phyloP scores from a whole-genome alignment of 1,140 invertebrate genomes.

The Aphis gossypii region DNA sequence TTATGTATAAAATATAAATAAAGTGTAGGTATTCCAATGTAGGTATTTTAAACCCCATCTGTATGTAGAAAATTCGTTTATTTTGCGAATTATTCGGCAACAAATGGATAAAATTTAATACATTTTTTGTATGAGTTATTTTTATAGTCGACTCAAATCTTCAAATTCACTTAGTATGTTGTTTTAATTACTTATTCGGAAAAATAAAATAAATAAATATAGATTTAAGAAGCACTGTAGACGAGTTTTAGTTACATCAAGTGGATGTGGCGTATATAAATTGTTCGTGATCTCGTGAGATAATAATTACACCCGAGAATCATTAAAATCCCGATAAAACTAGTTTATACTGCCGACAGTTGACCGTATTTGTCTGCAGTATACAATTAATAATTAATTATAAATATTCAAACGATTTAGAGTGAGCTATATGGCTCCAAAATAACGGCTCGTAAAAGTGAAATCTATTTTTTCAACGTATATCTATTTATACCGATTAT shows the following conservation, averaged over 20 bases:
- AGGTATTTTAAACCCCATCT: background rate
- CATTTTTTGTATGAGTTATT: background rate
- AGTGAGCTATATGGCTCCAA: background rate
- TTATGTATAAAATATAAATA: background rate
- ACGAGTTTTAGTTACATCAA: background rate
- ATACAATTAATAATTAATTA: background rate
- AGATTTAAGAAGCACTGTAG: background rate
- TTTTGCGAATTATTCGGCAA: background rate
- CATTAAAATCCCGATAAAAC: constrained; percentile 10
- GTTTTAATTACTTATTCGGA: background rate
- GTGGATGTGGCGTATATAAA: background rate
- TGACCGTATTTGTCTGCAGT: background rate
- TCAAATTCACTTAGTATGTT: background rate
- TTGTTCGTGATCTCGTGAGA: background rate
- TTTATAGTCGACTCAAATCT: background rate
- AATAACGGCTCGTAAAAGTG: background rate
- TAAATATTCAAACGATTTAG: background rate
- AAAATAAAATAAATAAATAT: background rate
- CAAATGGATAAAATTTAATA: background rate
- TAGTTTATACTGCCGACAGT: constrained; percentile 3
- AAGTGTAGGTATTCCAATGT: background rate
- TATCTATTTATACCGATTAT: background rate
- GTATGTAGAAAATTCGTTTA: background rate
- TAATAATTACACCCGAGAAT: background rate
- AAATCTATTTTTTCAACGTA: background rate